Evolutionary conservation across 2,888 invertebrate genomes (phyloP), one percentile per base, ranked within the genome.

Genomic region (Boloria selene): DNA sequence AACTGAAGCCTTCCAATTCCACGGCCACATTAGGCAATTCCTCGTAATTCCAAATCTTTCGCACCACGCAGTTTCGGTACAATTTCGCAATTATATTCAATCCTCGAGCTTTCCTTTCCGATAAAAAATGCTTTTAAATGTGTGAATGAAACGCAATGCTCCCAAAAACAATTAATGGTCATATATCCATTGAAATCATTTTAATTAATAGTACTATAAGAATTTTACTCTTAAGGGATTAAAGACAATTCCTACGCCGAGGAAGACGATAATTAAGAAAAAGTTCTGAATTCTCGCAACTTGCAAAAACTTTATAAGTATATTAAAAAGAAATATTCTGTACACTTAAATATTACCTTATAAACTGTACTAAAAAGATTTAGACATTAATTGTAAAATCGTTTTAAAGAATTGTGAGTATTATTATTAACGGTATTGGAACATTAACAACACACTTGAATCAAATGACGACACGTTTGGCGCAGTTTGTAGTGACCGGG

Each of bases 1-100:
- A 70, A 70, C 68, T 70, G 68, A 70, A 65, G 64, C n/a, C 61
- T 55, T 18, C 64, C 53, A 71, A 70, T 55, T 47, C 38, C 54
- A 38, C 44, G 45, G 50, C 69, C 65, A 63, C 67, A 70, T 70
- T 70, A 67, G 70, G 70, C 59, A 67, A 70, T 70, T 64, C 62
- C 54, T 42, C 63, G 67, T 54, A 59, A 65, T 64, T 64, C 56
- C 51, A 71, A 65, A 68, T 70, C 71, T 68, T 70, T 69, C 70
- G 70, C 70, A 68, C 67, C 67, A 68, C 67, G 69, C 64, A 59
- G 67, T 64, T 65, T 54, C 64, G 42, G 64, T 58, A 55, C 54
- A 31, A 45, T 55, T 55, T 60, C 62, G 62, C 67, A 63, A 64
- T 67, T 64, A 59, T n/a, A n/a, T 49, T 44, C 45, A 62, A 49